Evolutionary conservation across 2,888 invertebrate species (phyloP).

Genomic region (Helleia helle): DNA sequence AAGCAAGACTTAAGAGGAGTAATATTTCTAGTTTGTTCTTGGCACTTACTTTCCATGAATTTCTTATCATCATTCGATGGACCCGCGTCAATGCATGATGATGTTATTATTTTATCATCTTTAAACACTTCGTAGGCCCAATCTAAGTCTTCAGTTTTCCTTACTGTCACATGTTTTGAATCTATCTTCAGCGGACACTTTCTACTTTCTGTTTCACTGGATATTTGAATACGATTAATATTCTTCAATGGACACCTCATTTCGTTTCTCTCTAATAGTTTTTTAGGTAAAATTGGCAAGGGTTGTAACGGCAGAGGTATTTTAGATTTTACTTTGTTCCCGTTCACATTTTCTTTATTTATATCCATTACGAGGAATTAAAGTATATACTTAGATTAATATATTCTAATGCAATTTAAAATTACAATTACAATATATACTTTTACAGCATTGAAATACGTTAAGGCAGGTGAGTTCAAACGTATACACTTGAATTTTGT

Average conservation of each 20-base stretch:
- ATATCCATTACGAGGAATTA: slow-evolving; percentile 5
- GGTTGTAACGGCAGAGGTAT: not conserved
- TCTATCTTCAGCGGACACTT: not conserved
- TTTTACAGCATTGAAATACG: no score
- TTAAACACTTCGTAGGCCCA: not conserved
- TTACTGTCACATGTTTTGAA: not conserved
- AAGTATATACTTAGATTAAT: no score
- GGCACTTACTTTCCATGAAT: not conserved
- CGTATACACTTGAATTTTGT: no score
- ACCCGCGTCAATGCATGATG: not conserved
- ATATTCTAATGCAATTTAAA: no score
- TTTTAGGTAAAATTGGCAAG: not conserved
- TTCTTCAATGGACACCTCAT: not conserved
- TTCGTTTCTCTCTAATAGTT: not conserved
- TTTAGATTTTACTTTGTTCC: not conserved
- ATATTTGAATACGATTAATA: not conserved
- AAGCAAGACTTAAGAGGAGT: slow-evolving; percentile 34
- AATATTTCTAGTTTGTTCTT: slow-evolving; percentile 17
- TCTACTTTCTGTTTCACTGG: not conserved
- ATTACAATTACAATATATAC: no score
- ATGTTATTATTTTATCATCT: not conserved
- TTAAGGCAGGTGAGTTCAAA: no score
- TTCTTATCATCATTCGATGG: not conserved
- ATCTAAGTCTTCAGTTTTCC: not conserved
- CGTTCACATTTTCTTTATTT: not conserved